Evolutionary conservation across 2,113 vertebrate genomes (phyloP).

Genomic region (Sceloporus tristichus): DNA sequence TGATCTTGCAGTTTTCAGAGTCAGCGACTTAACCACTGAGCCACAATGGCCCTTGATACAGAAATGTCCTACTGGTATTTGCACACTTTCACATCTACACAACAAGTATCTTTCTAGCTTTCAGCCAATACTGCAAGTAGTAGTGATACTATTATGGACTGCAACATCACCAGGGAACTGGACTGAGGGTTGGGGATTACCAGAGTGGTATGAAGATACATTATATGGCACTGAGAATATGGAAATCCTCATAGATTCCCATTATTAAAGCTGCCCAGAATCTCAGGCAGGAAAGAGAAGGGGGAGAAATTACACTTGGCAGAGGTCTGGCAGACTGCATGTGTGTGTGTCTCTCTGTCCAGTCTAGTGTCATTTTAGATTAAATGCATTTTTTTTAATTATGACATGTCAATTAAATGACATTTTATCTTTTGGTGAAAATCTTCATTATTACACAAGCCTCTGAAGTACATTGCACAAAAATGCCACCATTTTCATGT

Average conservation of each 20-base stretch:
- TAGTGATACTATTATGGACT: not conserved
- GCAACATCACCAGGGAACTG: not conserved
- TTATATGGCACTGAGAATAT: not conserved
- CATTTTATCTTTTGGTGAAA: not conserved
- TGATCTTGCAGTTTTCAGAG: too few relatives aligned
- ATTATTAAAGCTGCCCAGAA: not conserved
- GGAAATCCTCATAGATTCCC: not conserved
- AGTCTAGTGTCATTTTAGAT: not conserved
- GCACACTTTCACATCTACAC: not conserved
- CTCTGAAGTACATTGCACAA: not conserved
- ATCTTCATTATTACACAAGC: not conserved
- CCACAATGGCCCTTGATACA: too few relatives aligned
- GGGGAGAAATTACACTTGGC: not conserved
- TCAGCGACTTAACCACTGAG: too few relatives aligned
- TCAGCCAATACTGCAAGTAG: not conserved
- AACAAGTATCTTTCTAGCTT: too few relatives aligned
- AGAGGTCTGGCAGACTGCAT: not conserved
- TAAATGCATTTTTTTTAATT: constrained; percentile 14
- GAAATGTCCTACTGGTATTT: not conserved
- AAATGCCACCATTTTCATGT: constrained; percentile 1
- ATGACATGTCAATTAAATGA: not conserved
- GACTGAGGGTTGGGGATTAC: not conserved
- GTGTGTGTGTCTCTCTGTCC: not conserved
- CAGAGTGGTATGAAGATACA: not conserved
- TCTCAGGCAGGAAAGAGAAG: not conserved